Evolutionary conservation across 2,888 invertebrate genomes (phyloP).

Genomic region (Doris montereyensis): DNA sequence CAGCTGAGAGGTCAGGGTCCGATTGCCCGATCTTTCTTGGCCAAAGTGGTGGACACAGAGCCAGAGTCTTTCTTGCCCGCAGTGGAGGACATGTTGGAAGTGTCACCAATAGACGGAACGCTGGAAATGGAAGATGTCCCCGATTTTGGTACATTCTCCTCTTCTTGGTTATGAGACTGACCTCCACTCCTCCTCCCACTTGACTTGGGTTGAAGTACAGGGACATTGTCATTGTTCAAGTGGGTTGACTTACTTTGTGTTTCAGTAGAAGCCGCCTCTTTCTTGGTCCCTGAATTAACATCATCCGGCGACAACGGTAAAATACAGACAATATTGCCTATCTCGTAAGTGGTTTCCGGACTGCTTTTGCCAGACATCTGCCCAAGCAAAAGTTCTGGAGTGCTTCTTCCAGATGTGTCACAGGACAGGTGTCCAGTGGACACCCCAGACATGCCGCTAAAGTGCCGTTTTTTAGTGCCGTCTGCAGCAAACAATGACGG

Average conservation of each 20-base stretch:
- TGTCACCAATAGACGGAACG: neutral
- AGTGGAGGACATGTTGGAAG: neutral
- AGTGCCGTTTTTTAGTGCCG: neutral
- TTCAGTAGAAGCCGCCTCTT: too few relatives aligned
- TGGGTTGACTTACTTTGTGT: too few relatives aligned
- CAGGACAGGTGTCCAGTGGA: neutral
- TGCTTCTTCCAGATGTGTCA: slow-evolving; percentile 32
- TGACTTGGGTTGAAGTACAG: neutral
- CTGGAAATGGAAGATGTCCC: neutral
- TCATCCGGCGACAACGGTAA: too few relatives aligned
- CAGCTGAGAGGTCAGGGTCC: slow-evolving; percentile 40
- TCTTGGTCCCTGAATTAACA: too few relatives aligned
- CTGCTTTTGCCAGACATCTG: too few relatives aligned
- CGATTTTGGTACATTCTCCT: neutral
- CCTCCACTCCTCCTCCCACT: too few relatives aligned
- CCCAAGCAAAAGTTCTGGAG: slow-evolving; percentile 17
- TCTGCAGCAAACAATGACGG: neutral
- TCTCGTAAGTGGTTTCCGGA: too few relatives aligned
- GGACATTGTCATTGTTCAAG: too few relatives aligned
- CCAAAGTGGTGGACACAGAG: neutral
- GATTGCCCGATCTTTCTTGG: neutral
- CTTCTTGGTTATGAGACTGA: neutral
- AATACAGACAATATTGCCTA: slow-evolving; percentile 38
- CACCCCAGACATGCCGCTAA: slow-evolving; percentile 21
- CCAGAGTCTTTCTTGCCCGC: neutral